Evolutionary conservation across 64 coral and sea anemone species (phyloP).

Genomic region (Platygyra sinensis): DNA sequence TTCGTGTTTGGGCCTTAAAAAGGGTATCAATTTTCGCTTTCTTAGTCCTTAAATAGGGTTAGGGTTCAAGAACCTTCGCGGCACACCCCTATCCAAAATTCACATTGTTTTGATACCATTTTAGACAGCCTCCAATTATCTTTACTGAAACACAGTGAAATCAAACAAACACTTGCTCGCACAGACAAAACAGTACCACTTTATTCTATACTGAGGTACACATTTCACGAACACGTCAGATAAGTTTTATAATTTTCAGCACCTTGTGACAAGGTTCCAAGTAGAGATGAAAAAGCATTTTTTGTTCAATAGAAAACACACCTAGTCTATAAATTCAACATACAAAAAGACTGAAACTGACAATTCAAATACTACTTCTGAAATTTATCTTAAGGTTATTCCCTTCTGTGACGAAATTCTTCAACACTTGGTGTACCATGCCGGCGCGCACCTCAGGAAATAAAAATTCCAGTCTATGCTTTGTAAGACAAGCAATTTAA

Average conservation of each 20-base stretch:
- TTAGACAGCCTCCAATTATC: background rate
- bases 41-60: too few relatives aligned
- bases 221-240: background rate
- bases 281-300: slow-evolving; percentile 5
- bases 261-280: background rate
- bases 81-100: too few relatives aligned
- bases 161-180: background rate
- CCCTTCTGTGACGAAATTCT: background rate
- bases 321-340: background rate
- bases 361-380: background rate
- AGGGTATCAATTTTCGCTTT: too few relatives aligned
- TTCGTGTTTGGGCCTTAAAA: too few relatives aligned
- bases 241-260: background rate
- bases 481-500: too few relatives aligned
- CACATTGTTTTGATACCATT: too few relatives aligned
- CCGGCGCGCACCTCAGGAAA: too few relatives aligned
- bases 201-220: slow-evolving; percentile 23
- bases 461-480: too few relatives aligned
- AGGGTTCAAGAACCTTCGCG: too few relatives aligned
- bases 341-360: slow-evolving; percentile 5
- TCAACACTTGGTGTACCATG: too few relatives aligned
- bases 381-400: background rate
- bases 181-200: background rate
- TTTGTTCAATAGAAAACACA: slow-evolving; percentile 2
- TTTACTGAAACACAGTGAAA: background rate